Percentiles rank a stretch among this genome's conserved stretches.
These are phyloP conservation scores for Grammomys dolichurus DNA, from an alignment of 2,113 vertebrate species.

Conservation along the genomic window DNA sequence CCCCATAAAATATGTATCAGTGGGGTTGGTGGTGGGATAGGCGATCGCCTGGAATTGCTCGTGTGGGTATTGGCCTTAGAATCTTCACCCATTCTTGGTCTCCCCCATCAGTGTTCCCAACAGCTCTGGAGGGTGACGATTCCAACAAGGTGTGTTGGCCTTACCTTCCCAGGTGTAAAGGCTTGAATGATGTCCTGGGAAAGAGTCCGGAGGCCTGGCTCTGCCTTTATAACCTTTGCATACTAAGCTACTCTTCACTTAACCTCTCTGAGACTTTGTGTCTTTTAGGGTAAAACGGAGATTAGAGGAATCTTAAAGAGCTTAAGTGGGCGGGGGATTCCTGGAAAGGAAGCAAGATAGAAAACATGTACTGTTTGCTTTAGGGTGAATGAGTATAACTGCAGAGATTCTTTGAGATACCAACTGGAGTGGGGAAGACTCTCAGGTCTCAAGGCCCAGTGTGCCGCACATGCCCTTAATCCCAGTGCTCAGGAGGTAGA, in stretches of 20 bases:
- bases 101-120: not conserved
- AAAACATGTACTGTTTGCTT: not conserved
- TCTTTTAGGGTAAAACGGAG: not conserved
- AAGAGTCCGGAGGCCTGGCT: not conserved
- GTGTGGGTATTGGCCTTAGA: not conserved
- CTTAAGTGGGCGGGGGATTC: not conserved
- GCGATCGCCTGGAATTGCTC: not conserved
- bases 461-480: not conserved
- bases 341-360: not conserved
- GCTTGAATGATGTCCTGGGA: not conserved
- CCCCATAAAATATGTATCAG: slow-evolving; percentile 87
- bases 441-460: not conserved
- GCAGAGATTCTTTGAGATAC: not conserved
- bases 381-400: accelerated
- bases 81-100: not conserved
- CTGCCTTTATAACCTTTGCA: not conserved
- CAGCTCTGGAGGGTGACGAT: not conserved
- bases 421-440: not conserved
- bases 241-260: not conserved
- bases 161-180: not conserved
- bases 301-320: not conserved
- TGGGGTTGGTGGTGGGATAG: slow-evolving; percentile 42
- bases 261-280: not conserved
- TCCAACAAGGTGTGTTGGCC: not conserved
- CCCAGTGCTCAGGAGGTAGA: not conserved